A percentile compares a stretch with the other conserved stretches of the same genome.
Conservation (phyloP, 2,888 invertebrate species). For the Aspidiotus destructor region DNA sequence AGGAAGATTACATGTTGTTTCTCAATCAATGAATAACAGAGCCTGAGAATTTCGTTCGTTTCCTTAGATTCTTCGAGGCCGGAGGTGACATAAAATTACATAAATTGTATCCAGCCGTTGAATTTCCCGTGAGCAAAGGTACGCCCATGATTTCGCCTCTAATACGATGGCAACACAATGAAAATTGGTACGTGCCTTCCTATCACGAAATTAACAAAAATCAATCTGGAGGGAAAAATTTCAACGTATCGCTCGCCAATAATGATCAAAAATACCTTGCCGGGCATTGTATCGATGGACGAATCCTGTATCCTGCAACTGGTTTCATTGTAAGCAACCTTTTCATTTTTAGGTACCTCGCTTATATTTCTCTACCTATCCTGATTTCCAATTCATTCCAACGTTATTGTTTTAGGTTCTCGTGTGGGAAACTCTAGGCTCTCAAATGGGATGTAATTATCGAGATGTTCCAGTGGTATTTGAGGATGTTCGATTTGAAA, state of each 20-base stretch:
- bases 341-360: background rate
- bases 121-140: slow-evolving; percentile 74
- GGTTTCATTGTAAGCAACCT: slow-evolving; percentile 53
- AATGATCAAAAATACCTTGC: slow-evolving; percentile 61
- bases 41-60: background rate
- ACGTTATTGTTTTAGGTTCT: slow-evolving; percentile 43
- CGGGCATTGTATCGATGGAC: slow-evolving; percentile 78
- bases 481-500: slow-evolving; percentile 70
- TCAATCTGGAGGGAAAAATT: slow-evolving; percentile 55
- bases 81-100: slow-evolving; percentile 67
- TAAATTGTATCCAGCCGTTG: slow-evolving; percentile 62
- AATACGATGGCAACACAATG: slow-evolving; percentile 80
- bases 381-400: no score
- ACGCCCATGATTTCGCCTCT: slow-evolving; percentile 76
- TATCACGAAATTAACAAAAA: slow-evolving; percentile 58
- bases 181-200: slow-evolving; percentile 63
- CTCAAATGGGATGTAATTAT: slow-evolving; percentile 55
- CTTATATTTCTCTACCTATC: background rate
- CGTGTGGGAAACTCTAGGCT: slow-evolving; percentile 67
- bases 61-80: slow-evolving; percentile 53
- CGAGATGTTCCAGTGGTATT: slow-evolving; percentile 68
- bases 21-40: no score
- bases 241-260: slow-evolving; percentile 52
- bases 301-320: slow-evolving; percentile 74
- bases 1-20: no score